These are phyloP conservation scores for Vulpes vulpes DNA, from an alignment of 2,113 vertebrate species.

Conservation along the genomic window DNA sequence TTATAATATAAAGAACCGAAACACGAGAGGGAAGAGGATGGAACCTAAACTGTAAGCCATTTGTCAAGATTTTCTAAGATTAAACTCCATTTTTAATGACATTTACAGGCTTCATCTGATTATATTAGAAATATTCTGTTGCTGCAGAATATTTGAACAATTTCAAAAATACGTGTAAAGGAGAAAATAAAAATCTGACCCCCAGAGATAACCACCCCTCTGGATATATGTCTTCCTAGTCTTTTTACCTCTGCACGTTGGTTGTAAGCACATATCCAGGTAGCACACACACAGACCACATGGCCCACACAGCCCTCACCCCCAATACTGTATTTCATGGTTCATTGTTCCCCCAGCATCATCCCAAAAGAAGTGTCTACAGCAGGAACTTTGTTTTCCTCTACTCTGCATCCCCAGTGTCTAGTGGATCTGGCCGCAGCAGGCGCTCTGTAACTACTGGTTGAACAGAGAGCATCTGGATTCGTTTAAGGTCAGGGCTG, in stretches of 20 bases:
- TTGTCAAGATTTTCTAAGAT: slow-evolving; percentile 44
- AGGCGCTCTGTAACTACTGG: neutral
- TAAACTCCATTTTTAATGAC: slow-evolving; percentile 69
- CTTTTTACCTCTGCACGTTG: neutral
- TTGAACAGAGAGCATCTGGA: neutral
- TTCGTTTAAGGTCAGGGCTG: neutral
- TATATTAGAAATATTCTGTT: slow-evolving; percentile 27
- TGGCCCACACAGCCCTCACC: neutral
- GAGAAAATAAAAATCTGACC: slow-evolving; percentile 37
- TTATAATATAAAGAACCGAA: neutral
- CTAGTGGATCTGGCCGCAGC: neutral
- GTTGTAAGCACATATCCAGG: neutral
- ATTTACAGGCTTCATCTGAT: slow-evolving; percentile 49
- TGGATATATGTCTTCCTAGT: neutral
- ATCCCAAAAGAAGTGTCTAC: neutral
- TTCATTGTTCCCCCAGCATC: neutral
- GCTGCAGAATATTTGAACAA: slow-evolving; percentile 29
- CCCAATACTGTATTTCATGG: neutral
- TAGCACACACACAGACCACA: too few relatives aligned
- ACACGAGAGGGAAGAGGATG: neutral
- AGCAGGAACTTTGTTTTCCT: neutral
- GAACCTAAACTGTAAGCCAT: neutral
- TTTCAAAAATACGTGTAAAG: neutral
- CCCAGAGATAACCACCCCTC: neutral
- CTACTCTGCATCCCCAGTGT: neutral